Base-by-base conservation (phyloP, 2,113 vertebrate genomes). In the Oxyruncus cristatus region DNA sequence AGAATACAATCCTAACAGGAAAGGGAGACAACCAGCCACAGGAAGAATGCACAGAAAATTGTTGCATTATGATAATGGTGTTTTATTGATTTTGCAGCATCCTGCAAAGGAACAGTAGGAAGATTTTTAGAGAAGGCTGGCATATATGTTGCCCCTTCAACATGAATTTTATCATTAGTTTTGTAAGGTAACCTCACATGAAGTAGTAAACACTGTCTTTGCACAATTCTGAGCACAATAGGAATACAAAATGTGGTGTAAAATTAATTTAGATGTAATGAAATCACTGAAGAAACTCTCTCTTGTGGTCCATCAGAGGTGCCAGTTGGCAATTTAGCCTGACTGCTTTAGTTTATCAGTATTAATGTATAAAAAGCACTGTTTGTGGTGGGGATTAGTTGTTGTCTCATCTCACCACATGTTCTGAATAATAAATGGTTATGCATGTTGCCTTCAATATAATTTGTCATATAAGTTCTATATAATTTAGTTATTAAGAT, bases 401-500 rank as follows among this genome's bases (percentile, higher is more conserved):
- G 70, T 91, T 91, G 72, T 94, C 73, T 94, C 83, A 68, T 78
- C 61, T 91, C 71, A 68, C 42, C 33, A 71, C 11, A 2, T 3
- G 4, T 94, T 88, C 46, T 94, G 88, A 92, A 90, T 96, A 93
- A 85, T 74, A 80, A 96, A 96, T 90, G 42, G 58, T 72, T 89
- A 56, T 89, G 49, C 62, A 55, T 83, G 62, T 50, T 96, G 63
- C 46, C 55, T 95, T 88, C 88, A 83, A 84, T 70, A 67, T 78
- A 87, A 95, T 83, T 96, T 92, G 79, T 86, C 85, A 81, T 66
- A 74, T 44, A 94, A 90, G 67, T 81, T 71, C 55, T 92, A 92
- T 86, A 78, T 91, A 71, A 94, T 94, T 90, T 76, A 59, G 67
- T 88, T 93, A 96, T 92, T 92, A 94, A 94, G 82, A 50, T 83